A percentile compares a stretch with the other conserved stretches of the same genome.
These are phyloP conservation scores for Schizopygopsis malacanthus DNA, from an alignment of 2,797 vertebrate genomes.

Conservation along the genomic window DNA sequence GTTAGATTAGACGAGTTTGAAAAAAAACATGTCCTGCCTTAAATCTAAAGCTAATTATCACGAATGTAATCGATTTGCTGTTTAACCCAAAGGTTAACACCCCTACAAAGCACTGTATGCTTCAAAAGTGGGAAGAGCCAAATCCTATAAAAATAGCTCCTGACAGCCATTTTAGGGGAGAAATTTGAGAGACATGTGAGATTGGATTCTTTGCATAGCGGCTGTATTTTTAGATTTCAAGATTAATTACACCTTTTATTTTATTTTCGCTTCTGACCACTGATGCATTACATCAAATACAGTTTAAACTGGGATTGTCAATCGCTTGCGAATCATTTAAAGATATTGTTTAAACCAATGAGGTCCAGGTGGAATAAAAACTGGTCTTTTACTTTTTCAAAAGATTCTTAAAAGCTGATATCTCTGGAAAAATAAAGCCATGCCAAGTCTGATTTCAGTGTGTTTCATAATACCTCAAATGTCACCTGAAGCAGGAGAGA, in stretches of 20 bases:
- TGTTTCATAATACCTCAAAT: conserved; percentile 35
- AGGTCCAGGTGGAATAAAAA: not conserved
- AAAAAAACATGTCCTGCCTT: not conserved
- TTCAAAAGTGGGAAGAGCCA: not conserved
- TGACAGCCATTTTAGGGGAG: not conserved
- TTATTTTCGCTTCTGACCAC: not conserved
- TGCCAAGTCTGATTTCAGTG: conserved; percentile 2
- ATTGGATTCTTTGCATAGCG: not conserved
- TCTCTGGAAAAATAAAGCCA: not conserved
- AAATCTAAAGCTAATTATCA: not conserved
- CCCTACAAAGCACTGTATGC: not conserved
- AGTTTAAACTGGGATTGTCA: not conserved
- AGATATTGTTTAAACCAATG: not conserved
- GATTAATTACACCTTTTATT: not conserved
- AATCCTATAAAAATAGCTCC: not conserved
- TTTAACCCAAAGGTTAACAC: not conserved
- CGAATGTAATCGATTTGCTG: not conserved
- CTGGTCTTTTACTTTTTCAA: not conserved
- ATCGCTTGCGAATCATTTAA: not conserved
- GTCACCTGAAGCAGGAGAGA: conserved; percentile 46
- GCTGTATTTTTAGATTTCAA: not conserved
- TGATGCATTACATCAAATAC: not conserved
- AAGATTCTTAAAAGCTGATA: not conserved
- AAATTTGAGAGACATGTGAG: too few relatives aligned
- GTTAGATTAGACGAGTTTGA: not conserved